These are phyloP conservation scores for Carlito syrichta DNA, from an alignment of 2,113 vertebrate genomes.

Conservation along the genomic window DNA sequence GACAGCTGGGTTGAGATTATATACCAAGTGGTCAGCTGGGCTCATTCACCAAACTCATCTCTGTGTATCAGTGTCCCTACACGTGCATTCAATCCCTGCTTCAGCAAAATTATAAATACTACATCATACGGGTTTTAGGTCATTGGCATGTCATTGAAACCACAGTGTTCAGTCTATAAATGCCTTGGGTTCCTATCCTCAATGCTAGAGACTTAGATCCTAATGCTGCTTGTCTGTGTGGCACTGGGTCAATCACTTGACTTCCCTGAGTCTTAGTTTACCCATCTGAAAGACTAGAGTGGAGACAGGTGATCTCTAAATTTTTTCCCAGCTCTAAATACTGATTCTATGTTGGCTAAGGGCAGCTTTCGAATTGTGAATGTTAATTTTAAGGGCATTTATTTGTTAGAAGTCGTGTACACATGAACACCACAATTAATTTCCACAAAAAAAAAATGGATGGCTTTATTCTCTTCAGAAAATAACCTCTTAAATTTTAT, in stretches of 20 bases:
- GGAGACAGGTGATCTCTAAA: not conserved
- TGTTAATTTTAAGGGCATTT: constrained; percentile 35
- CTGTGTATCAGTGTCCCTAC: not conserved
- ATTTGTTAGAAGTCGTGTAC: constrained; percentile 59
- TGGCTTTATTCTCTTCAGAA: constrained; percentile 46
- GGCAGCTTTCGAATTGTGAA: not conserved
- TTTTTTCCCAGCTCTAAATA: not conserved
- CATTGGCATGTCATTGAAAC: not conserved
- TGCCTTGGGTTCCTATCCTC: not conserved
- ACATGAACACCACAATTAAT: not conserved
- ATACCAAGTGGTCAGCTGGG: not conserved
- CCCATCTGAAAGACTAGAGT: not conserved
- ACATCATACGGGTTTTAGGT: not conserved
- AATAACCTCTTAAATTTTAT: constrained; percentile 67
- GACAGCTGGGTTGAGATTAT: not conserved
- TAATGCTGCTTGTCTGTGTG: not conserved
- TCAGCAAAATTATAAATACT: not conserved
- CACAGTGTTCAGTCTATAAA: not conserved
- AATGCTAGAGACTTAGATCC: not conserved
- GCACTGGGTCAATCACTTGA: not conserved
- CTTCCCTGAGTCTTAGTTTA: not conserved
- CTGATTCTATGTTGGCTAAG: not conserved
- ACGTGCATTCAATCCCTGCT: not conserved
- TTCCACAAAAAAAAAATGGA: constrained; percentile 27
- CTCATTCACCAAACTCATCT: constrained; percentile 20